Conservation (phyloP, 2,888 invertebrate species). For the Cantharis rufa region DNA sequence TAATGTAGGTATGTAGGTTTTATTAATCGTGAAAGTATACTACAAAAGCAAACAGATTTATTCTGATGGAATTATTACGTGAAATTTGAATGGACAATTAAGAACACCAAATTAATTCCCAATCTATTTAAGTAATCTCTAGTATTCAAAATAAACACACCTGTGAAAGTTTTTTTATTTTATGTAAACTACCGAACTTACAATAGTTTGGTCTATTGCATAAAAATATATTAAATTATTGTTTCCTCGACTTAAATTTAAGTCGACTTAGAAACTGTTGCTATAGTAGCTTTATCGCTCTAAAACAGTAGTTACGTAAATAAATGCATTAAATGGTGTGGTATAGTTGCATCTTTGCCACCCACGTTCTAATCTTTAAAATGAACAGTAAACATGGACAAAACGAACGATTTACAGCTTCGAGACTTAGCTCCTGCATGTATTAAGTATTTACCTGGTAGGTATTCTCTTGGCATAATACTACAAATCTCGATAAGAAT, state of each 20-base stretch:
- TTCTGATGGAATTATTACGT: neutral
- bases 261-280: neutral
- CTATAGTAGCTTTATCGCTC: neutral
- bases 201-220: neutral
- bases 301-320: neutral
- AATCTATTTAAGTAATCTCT: constrained; percentile 1
- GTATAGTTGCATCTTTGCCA: constrained; percentile 4
- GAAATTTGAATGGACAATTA: neutral
- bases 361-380: constrained; percentile 23
- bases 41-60: neutral
- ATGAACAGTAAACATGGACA: constrained; percentile 22
- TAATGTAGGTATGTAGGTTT: neutral
- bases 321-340: neutral
- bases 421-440: constrained; percentile 23
- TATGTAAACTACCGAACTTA: neutral
- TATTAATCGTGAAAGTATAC: neutral
- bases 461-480: constrained; percentile 27
- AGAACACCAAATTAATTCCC: neutral
- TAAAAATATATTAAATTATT: neutral
- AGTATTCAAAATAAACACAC: neutral
- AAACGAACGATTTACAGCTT: constrained; percentile 27
- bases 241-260: neutral
- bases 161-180: neutral
- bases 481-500: constrained; percentile 32
- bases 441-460: constrained; percentile 27